These are phyloP conservation scores for Ips typographus DNA, from an alignment of 1,140 invertebrate genomes.

Conservation along the genomic window DNA sequence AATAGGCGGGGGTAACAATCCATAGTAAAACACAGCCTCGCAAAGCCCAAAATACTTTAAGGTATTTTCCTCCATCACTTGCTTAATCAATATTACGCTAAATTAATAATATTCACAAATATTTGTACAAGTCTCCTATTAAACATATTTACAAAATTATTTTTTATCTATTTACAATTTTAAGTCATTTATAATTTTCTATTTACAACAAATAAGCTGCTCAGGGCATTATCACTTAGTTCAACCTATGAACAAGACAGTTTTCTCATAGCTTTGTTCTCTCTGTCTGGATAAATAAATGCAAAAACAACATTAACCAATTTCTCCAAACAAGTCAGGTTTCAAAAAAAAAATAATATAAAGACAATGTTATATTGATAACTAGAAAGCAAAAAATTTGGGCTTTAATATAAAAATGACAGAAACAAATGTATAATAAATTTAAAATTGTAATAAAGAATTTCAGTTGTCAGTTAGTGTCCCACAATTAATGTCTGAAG, in stretches of 20 bases:
- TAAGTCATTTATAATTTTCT: conserved; percentile 30
- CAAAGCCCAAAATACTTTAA: conserved; percentile 52
- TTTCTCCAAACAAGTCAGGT: no score
- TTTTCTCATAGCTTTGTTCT: neutral
- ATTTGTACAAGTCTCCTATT: conserved; percentile 41
- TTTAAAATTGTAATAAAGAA: no score
- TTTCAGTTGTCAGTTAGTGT: no score
- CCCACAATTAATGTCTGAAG: no score
- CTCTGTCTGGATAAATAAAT: neutral
- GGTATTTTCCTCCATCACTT: conserved; percentile 45
- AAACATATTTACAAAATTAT: conserved; percentile 48
- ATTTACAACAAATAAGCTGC: conserved; percentile 32
- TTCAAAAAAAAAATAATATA: no score
- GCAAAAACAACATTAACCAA: no score
- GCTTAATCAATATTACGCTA: conserved; percentile 27
- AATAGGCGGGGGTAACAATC: conserved; percentile 48
- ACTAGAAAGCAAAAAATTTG: no score
- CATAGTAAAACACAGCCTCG: conserved; percentile 52
- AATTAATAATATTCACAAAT: conserved; percentile 47
- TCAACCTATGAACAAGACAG: neutral
- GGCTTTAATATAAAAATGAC: no score
- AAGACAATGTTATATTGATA: no score
- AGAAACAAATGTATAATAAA: no score
- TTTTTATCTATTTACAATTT: conserved; percentile 27
- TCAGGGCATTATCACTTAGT: conserved; percentile 29